These are phyloP conservation scores for Tetrapedia diversipes DNA, from an alignment of 2,888 invertebrate species.

Conservation along the genomic window DNA sequence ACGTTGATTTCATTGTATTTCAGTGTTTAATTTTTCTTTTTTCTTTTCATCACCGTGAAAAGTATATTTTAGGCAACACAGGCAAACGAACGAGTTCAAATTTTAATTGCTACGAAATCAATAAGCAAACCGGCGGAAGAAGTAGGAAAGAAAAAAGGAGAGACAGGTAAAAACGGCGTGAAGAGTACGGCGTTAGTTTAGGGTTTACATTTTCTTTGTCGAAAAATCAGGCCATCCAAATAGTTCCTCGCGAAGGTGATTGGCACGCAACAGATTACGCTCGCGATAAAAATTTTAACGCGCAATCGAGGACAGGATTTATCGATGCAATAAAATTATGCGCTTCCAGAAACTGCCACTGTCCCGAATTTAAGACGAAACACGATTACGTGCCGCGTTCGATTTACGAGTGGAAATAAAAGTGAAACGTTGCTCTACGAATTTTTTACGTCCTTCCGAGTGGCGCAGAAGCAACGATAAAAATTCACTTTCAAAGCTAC, in stretches of 20 bases:
- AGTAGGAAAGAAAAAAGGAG: neutral
- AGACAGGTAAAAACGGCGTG: neutral
- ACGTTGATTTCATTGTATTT: no score
- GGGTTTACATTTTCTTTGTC: neutral
- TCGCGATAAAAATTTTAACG: neutral
- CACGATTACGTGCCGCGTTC: neutral
- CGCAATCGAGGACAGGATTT: neutral
- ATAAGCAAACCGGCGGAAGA: neutral
- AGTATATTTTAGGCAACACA: neutral
- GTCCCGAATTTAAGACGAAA: neutral
- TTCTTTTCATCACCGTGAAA: neutral
- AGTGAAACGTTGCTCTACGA: neutral
- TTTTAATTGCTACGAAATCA: neutral
- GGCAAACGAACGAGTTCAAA: neutral
- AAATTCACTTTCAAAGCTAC: slow-evolving; percentile 17
- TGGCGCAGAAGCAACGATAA: neutral
- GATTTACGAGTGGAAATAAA: neutral
- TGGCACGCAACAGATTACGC: neutral
- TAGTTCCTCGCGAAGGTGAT: neutral
- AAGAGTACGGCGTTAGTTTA: neutral
- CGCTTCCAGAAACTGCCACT: neutral
- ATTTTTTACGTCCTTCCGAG: neutral
- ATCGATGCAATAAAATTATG: neutral
- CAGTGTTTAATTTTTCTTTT: no score
- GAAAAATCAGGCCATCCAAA: neutral